Conservation (phyloP, 2,888 invertebrate species). For the Hemaris fuciformis region DNA sequence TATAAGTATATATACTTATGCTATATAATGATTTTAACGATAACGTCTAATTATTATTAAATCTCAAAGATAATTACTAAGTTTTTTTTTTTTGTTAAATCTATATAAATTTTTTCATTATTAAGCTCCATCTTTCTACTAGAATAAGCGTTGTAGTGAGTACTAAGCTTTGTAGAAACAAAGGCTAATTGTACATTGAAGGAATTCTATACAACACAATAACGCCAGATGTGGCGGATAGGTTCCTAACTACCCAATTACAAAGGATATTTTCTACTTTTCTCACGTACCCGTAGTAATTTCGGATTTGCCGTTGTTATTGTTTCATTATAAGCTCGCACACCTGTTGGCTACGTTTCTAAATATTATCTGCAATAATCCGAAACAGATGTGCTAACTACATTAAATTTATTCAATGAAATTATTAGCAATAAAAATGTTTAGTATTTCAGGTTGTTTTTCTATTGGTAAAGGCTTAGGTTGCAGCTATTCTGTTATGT, state of each 20-base stretch:
- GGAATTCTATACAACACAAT: not conserved
- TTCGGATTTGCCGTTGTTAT: constrained; percentile 16
- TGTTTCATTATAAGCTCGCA: not conserved
- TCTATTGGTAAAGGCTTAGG: not conserved
- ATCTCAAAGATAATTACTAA: too few species aligned
- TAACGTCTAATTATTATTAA: too few species aligned
- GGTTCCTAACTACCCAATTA: constrained; percentile 7
- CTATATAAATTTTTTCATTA: too few species aligned
- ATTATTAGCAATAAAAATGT: not conserved
- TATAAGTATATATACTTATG: too few species aligned
- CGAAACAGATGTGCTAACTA: constrained; percentile 11
- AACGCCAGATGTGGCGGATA: constrained; percentile 13
- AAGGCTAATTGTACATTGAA: not conserved
- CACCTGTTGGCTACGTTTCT: constrained; percentile 25
- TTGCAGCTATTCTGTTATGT: not conserved
- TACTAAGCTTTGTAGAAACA: not conserved
- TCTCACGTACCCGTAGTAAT: constrained; percentile 11
- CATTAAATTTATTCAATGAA: not conserved
- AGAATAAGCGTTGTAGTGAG: too few species aligned
- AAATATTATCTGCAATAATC: constrained; percentile 18
- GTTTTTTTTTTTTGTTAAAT: too few species aligned
- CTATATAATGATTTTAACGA: too few species aligned
- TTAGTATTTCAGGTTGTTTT: not conserved
- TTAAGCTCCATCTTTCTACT: not conserved
- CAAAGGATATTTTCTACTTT: constrained; percentile 9